A percentile compares a stretch with the other conserved stretches of the same genome.
Conservation (phyloP, 2,797 vertebrate genomes). For the Ciconia nigra region DNA sequence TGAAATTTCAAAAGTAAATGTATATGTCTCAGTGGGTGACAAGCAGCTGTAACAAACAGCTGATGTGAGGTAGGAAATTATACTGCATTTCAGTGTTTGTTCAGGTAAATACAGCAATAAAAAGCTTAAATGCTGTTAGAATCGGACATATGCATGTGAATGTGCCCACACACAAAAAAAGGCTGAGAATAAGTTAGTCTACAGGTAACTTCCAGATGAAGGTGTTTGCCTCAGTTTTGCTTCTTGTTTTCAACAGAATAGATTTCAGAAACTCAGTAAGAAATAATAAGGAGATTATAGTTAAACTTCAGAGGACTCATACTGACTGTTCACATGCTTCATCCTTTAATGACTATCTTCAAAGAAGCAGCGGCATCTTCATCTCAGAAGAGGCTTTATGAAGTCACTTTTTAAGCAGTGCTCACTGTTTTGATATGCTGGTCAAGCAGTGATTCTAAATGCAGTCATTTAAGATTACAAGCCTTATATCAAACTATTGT, state of each 20-base stretch:
- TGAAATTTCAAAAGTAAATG: neutral
- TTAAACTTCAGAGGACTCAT: conserved; percentile 10
- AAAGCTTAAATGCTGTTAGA: neutral
- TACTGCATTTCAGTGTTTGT: neutral
- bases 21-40: neutral
- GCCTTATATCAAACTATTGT: neutral
- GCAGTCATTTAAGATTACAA: neutral
- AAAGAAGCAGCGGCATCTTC: conserved; percentile 1
- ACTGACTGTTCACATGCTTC: neutral
- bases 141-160: neutral
- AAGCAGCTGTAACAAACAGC: neutral
- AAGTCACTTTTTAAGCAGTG: neutral
- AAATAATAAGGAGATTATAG: conserved; percentile 37
- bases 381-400: neutral
- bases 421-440: neutral
- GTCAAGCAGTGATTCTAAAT: neutral
- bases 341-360: conserved; percentile 55
- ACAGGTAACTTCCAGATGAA: neutral
- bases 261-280: neutral
- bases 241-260: neutral
- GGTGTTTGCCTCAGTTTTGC: neutral
- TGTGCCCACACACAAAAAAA: neutral
- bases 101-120: neutral
- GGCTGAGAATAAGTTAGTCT: neutral
- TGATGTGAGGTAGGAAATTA: neutral